A percentile compares a stretch with the other conserved stretches of the same genome.
phyloP scores from a whole-genome alignment of 2,113 vertebrate species.

The Aythya baeri region DNA sequence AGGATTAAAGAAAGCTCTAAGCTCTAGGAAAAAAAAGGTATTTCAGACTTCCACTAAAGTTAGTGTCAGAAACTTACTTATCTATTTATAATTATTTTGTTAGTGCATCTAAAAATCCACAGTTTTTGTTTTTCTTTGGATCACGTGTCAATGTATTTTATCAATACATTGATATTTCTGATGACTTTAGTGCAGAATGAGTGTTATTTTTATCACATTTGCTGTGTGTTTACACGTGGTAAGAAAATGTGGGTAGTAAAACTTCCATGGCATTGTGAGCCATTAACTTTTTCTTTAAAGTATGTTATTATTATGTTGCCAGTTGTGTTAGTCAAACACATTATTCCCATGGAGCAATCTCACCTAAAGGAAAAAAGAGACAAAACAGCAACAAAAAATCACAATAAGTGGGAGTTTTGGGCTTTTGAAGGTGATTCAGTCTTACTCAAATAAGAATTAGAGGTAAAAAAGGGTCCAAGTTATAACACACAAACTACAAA shows the following conservation, averaged over 20 bases:
- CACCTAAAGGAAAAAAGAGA: not conserved
- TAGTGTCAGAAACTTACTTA: not conserved
- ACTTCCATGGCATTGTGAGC: not conserved
- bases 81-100: not conserved
- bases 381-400: too few relatives aligned
- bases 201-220: not conserved
- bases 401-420: not conserved
- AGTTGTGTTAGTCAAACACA: not conserved
- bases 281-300: not conserved
- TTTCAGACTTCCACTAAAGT: not conserved
- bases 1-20: not conserved
- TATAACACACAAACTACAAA: not conserved
- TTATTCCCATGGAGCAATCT: not conserved
- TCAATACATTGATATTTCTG: not conserved
- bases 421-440: not conserved
- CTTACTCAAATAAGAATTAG: not conserved
- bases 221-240: not conserved
- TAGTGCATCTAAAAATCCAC: not conserved
- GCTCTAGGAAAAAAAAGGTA: not conserved
- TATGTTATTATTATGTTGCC: not conserved
- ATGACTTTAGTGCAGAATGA: not conserved
- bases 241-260: not conserved
- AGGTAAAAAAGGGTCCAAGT: not conserved
- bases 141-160: not conserved
- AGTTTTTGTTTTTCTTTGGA: not conserved